These are phyloP conservation scores for Rhombomys opimus DNA, from an alignment of 2,113 vertebrate genomes.

Conservation along the genomic window DNA sequence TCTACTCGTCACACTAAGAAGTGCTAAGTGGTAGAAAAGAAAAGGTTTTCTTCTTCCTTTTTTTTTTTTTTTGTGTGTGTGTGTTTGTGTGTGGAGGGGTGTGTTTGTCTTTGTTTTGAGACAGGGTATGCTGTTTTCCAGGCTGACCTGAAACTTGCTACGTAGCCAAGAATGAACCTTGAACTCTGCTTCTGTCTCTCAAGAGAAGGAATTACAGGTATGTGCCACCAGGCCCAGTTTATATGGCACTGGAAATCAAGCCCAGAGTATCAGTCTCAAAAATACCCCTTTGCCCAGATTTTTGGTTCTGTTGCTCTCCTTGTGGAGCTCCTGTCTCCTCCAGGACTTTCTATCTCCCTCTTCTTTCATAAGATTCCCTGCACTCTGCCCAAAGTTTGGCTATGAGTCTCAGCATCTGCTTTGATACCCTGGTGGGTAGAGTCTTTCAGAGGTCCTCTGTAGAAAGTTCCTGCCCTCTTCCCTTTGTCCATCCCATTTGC, in stretches of 20 bases:
- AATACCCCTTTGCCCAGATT: no score
- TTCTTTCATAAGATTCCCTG: no score
- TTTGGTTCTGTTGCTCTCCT: no score
- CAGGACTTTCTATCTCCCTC: no score
- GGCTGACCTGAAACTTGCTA: not conserved
- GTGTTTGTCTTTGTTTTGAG: not conserved
- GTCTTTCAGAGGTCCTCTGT: no score
- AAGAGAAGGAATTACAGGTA: not conserved
- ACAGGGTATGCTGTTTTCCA: not conserved
- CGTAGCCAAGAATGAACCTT: not conserved
- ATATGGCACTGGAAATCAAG: not conserved
- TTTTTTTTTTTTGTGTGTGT: no score
- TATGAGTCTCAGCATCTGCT: no score
- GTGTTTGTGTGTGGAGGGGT: not conserved
- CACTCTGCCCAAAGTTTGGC: no score
- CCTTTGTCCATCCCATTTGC: no score
- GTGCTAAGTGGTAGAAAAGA: not conserved
- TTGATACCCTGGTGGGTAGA: no score
- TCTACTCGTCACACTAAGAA: conserved; percentile 28
- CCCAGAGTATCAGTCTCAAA: not conserved
- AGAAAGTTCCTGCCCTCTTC: no score
- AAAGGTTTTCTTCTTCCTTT: not conserved
- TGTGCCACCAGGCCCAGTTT: not conserved
- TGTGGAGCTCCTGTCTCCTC: no score
- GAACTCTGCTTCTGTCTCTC: not conserved